Evolutionary conservation across 2,888 invertebrate genomes (phyloP).

Genomic region (Diadegma fenestrale): DNA sequence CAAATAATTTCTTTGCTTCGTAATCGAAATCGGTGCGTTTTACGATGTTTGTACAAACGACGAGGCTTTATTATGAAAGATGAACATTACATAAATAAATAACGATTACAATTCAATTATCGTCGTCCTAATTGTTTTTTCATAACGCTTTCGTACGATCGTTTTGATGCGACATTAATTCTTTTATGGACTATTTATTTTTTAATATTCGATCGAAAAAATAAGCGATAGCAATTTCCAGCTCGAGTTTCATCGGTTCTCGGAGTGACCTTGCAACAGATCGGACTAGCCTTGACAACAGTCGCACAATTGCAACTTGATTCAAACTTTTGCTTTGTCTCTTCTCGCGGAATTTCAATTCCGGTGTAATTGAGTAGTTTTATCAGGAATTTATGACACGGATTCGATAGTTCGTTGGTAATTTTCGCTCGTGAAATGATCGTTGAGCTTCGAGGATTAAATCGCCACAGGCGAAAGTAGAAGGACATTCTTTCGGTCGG

Average conservation of each 20-base stretch:
- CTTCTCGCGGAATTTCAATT: not conserved
- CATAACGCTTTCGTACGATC: not conserved
- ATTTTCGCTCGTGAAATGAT: not conserved
- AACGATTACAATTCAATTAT: not conserved
- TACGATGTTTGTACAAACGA: not conserved
- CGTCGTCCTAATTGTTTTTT: not conserved
- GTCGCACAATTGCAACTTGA: not conserved
- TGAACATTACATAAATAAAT: conserved; percentile 5
- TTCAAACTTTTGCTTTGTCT: not conserved
- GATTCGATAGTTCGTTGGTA: not conserved
- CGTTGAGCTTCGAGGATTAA: conserved; percentile 9
- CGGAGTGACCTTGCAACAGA: not conserved
- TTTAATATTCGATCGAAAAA: not conserved
- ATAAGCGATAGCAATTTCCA: not conserved
- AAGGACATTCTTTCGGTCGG: conserved; percentile 11
- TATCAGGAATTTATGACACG: not conserved
- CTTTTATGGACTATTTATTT: not conserved
- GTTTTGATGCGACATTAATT: not conserved
- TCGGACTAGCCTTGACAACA: not conserved
- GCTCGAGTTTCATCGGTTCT: not conserved
- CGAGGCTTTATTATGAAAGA: not conserved
- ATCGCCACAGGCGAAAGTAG: conserved; percentile 20
- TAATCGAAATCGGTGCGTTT: not conserved
- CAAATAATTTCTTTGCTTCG: too few species aligned
- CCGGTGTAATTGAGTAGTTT: not conserved